Conservation (phyloP, 2,113 vertebrate genomes). For the Macrotis lagotis region DNA sequence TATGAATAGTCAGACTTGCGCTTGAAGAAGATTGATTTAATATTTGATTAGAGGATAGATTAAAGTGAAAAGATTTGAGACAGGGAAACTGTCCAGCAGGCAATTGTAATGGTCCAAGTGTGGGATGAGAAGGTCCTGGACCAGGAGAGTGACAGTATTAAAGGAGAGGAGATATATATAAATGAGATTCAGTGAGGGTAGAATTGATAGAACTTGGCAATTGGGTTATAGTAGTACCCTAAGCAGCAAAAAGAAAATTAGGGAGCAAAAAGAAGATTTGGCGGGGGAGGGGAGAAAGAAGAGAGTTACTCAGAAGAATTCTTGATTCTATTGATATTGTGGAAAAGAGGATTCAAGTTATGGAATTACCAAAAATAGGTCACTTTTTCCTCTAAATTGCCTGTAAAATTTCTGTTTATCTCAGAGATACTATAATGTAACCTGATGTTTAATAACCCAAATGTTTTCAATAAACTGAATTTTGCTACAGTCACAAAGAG, state of each 20-base stretch:
- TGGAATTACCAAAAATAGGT: neutral
- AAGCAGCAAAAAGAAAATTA: neutral
- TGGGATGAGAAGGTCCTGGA: neutral
- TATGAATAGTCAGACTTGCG: neutral
- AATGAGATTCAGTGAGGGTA: neutral
- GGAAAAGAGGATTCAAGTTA: neutral
- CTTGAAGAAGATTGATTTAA: neutral
- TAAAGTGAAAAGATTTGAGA: neutral
- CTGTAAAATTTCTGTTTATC: neutral
- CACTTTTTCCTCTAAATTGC: neutral
- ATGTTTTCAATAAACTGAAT: neutral
- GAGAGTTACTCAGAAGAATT: neutral
- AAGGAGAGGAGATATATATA: neutral
- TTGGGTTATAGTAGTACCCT: neutral
- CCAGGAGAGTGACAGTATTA: neutral
- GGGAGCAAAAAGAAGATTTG: neutral
- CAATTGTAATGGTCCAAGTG: neutral
- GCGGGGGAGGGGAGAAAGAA: neutral
- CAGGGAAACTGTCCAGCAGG: neutral
- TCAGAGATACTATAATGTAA: neutral
- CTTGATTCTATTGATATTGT: conserved; percentile 11
- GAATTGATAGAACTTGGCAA: neutral
- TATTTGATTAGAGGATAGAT: neutral
- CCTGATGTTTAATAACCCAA: neutral
- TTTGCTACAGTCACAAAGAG: neutral